Base-by-base conservation (phyloP, 2,113 vertebrate genomes). In the Dromaius novaehollandiae region DNA sequence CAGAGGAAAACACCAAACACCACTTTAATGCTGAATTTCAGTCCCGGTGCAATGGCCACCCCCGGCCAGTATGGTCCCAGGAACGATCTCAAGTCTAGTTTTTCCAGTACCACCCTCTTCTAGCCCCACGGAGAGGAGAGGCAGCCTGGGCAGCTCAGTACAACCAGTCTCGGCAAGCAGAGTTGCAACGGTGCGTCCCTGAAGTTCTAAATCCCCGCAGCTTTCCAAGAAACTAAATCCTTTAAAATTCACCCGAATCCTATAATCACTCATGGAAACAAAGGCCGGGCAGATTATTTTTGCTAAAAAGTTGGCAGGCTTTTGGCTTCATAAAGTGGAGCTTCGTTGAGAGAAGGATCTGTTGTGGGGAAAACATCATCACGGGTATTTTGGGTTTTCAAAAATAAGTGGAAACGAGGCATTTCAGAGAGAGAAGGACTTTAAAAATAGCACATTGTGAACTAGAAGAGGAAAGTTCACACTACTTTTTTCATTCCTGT, bases 141-240 rank as follows among this genome's bases (percentile, higher is more conserved):
- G 11, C 1, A 1, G 28, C 26, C 30, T 4, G 2, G 19, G 19
- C 32, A 4, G 18, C 46, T 48, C 4, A 34, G 30, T 32, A 30
- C 56, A 60, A 19, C 56, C 17, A 4, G 17, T 34, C 30, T 60
- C 56, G 34, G 17, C 10, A 6, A 34, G 56, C 13, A 34, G 56
- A 60, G 30, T 32, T 34, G 32, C 56, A 19, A 34, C 7, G 25
- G 30, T 32, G 30, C 12, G 5, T 10, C 56, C 56, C 30, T 58
- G 56, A 34, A 4, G 3, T 61, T 92, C 70, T 55, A 69, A 63
- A 77, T 18, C 15, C 28, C 22, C 11, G 21, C 58, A 53, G 89
- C 87, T 93, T 96, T 96, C 96, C 95, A 96, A 96, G 94, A 97
- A 95, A 77, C 70, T 70, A 77, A 96, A 95, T 91, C 87, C 24